A percentile compares a stretch with the other conserved stretches of the same genome.
Conservation (phyloP, 1,140 invertebrate species). For the Ips typographus region DNA sequence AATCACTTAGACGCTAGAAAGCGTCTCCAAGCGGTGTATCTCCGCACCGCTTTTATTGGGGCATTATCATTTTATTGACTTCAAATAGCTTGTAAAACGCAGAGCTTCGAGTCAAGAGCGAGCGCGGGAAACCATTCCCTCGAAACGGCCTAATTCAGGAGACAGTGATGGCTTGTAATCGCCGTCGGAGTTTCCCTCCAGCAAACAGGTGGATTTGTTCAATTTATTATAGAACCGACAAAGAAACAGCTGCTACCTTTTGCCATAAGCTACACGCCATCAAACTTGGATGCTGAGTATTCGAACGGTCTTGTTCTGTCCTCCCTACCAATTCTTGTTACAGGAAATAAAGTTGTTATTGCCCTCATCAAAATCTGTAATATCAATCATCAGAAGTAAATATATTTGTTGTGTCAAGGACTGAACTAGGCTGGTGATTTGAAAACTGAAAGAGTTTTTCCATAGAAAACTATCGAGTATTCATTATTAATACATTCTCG, state of each 20-base stretch:
- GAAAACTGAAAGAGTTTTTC: too few species aligned
- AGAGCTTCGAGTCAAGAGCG: slow-evolving; percentile 43
- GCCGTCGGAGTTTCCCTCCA: slow-evolving; percentile 46
- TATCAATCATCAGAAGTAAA: too few species aligned
- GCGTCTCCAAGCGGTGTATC: slow-evolving; percentile 42
- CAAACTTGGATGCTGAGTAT: background rate
- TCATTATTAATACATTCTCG: too few species aligned
- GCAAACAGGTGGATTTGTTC: slow-evolving; percentile 53
- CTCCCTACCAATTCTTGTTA: too few species aligned
- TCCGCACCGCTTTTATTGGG: slow-evolving; percentile 52
- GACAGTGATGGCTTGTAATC: slow-evolving; percentile 55
- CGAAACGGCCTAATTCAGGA: slow-evolving; percentile 54
- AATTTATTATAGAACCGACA: slow-evolving; percentile 47
- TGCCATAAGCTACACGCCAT: slow-evolving; percentile 4
- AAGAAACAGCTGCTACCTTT: slow-evolving; percentile 37
- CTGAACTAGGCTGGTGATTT: too few species aligned
- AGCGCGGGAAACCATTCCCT: slow-evolving; percentile 51
- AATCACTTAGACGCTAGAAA: slow-evolving; percentile 49
- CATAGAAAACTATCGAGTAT: too few species aligned
- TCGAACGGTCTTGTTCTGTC: background rate
- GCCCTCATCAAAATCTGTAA: too few species aligned
- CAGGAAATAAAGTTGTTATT: too few species aligned
- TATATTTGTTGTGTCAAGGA: too few species aligned
- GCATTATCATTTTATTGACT: slow-evolving; percentile 57
- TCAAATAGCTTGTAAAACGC: slow-evolving; percentile 56